Evolutionary conservation across 2,888 invertebrate genomes (phyloP).

Genomic region (Doris montereyensis): DNA sequence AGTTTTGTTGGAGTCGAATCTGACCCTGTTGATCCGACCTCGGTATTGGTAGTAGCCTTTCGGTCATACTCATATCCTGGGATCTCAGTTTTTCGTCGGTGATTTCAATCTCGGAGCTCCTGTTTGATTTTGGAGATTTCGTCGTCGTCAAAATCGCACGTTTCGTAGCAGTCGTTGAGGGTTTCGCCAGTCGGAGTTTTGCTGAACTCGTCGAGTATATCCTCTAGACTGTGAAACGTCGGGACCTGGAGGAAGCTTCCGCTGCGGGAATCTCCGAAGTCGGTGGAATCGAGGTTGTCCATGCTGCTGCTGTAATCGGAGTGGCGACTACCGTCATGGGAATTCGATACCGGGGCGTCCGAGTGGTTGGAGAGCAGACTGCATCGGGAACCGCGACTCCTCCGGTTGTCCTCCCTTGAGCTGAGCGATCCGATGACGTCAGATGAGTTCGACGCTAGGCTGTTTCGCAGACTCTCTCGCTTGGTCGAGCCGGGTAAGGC

Average conservation of each 20-base stretch:
- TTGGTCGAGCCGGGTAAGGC: background rate
- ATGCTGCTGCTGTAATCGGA: background rate
- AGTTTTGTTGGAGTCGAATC: background rate
- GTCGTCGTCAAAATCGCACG: background rate
- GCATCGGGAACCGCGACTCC: background rate
- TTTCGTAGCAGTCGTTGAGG: too few species aligned
- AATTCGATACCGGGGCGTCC: background rate
- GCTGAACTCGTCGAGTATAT: too few species aligned
- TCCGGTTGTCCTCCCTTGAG: background rate
- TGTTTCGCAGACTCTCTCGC: background rate
- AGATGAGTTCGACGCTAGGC: background rate
- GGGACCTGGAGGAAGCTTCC: too few species aligned
- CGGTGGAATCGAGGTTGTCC: background rate
- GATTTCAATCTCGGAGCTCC: conserved; percentile 23
- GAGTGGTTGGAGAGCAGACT: conserved; percentile 11
- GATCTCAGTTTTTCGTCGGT: conserved; percentile 22
- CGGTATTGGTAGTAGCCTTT: too few species aligned
- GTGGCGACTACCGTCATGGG: background rate
- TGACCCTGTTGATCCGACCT: too few species aligned
- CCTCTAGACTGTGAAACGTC: too few species aligned
- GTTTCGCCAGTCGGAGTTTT: too few species aligned
- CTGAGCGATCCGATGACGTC: background rate
- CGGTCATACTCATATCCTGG: background rate
- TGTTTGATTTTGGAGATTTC: conserved; percentile 30
- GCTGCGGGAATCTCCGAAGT: background rate